Base-by-base conservation (phyloP, 2,113 vertebrate species). In the Apus apus region DNA sequence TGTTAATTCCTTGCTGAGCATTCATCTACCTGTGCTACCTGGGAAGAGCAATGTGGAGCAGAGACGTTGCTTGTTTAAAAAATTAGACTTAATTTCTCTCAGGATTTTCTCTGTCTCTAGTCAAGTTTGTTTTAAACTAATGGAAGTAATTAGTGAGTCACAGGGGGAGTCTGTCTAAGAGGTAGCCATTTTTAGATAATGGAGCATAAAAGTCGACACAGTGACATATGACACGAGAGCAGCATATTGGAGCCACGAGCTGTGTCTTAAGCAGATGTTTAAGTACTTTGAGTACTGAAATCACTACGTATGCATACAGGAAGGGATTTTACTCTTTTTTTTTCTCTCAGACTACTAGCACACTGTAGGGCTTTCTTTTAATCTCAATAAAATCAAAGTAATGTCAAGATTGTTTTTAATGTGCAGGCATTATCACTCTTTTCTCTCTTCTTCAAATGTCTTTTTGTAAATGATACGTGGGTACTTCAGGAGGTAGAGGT, bases 101-200 rank as follows among this genome's bases (percentile, higher is more conserved):
- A 40, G 94, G 97, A 74, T 79, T 94, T 89, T 84, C 75, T 78
- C 92, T 5, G 34, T 97, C 96, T 97, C 83, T 91, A 96, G 93
- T 94, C 95, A 96, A 94, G 94, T 96, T 95, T 97, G 81, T 95
- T 97, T 97, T 96, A 97, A 97, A 97, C 93, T 95, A 96, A 96
- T 93, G 90, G 95, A 95, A 97, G 96, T 89, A 95, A 96, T 97
- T 96, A 97, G 95, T 48, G 8, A 97, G 89, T 96, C 92, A 68
- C 85, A 85, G 95, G 93, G 96, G 92, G 94, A 86, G 81, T 78
- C 93, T 48, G 58, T 65, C 89, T 85, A 56, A 29, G 94, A 88
- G 85, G 96, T 90, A 94, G 87, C 87, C 91, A 79, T 87, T 94
- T 97, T 87, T 96, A 94, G 96, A 97, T 97, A 97, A 97, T 95